phyloP scores from a whole-genome alignment of 2,113 vertebrate species.

The Ploceus nigricollis region DNA sequence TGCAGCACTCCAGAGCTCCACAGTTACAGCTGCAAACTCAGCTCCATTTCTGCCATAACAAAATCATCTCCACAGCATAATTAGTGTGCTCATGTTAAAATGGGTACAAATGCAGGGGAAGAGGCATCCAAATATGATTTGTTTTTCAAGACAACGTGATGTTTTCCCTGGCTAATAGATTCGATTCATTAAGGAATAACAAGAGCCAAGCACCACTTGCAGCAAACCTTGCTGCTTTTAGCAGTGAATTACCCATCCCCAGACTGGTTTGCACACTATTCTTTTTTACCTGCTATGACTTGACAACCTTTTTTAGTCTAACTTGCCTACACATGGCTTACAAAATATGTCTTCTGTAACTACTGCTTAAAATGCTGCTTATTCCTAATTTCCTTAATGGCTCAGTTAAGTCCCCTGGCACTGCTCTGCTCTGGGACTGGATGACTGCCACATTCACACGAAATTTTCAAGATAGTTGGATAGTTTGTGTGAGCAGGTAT shows the following conservation, averaged over 20 bases:
- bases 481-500: background rate
- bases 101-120: background rate
- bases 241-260: background rate
- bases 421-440: background rate
- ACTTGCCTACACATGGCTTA: background rate
- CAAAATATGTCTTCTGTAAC: background rate
- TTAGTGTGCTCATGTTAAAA: background rate
- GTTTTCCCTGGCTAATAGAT: slow-evolving; percentile 24
- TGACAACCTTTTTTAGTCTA: background rate
- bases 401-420: background rate
- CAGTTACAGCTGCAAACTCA: background rate
- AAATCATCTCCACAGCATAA: slow-evolving; percentile 49
- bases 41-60: background rate
- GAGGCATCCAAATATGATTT: slow-evolving; percentile 17
- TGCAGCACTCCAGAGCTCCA: background rate
- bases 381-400: background rate
- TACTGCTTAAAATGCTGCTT: background rate
- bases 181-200: slow-evolving; percentile 22
- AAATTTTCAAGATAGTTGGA: background rate
- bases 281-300: background rate
- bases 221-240: background rate
- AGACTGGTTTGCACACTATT: background rate
- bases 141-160: slow-evolving; percentile 3
- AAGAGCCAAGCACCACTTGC: background rate
- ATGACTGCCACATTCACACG: background rate